Percentiles rank a stretch among this genome's conserved stretches.
phyloP scores from a whole-genome alignment of 2,113 vertebrate species.

The Archocentrus centrarchus region DNA sequence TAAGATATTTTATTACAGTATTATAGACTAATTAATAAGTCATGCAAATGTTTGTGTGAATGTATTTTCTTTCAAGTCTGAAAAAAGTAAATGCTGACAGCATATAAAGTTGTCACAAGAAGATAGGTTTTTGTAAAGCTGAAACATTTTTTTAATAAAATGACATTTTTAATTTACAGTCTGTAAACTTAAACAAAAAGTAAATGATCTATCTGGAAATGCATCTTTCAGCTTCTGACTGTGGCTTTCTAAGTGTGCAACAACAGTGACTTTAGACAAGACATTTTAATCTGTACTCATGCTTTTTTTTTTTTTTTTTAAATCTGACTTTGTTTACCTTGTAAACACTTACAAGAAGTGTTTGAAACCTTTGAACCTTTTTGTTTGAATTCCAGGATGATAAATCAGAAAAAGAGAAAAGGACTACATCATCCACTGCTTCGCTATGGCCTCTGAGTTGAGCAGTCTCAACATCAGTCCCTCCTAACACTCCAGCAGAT shows the following conservation, averaged over 20 bases:
- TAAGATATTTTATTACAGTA: not conserved
- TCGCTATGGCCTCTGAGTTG: conserved; percentile 54
- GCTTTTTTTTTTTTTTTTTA: too few relatives aligned
- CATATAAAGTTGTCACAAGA: not conserved
- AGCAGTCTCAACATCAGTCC: conserved; percentile 12
- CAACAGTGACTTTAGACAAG: not conserved
- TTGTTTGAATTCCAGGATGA: conserved; percentile 58
- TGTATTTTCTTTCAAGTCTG: not conserved
- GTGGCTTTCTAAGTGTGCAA: not conserved
- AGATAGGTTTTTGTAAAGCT: not conserved
- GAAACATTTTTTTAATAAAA: not conserved
- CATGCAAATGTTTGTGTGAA: not conserved
- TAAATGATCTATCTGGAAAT: not conserved
- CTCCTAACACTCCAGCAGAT: conserved; percentile 14
- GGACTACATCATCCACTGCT: not conserved
- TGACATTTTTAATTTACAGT: not conserved
- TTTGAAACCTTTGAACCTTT: not conserved
- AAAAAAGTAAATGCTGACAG: not conserved
- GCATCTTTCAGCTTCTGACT: not conserved
- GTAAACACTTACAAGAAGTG: not conserved
- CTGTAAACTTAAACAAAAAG: not conserved
- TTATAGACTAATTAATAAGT: not conserved
- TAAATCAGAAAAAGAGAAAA: not conserved
- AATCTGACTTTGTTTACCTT: too few relatives aligned
- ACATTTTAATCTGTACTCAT: too few relatives aligned